phyloP scores from a whole-genome alignment of 2,888 invertebrate genomes.

The Caenorhabditis sp. region DNA sequence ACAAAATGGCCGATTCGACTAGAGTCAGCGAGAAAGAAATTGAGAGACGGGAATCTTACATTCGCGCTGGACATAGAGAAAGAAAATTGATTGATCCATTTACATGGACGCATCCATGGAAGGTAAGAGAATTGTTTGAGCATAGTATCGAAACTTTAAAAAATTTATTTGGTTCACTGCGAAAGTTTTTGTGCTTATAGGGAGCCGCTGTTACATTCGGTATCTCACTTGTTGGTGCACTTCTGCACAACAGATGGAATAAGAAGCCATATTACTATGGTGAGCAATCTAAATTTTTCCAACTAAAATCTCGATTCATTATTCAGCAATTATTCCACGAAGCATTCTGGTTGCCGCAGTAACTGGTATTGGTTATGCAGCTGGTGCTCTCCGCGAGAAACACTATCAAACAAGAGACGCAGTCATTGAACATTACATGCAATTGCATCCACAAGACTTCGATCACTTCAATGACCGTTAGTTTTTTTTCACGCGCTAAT shows the following conservation, averaged over 20 bases:
- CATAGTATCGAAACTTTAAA: too few relatives aligned
- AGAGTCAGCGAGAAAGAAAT: slow-evolving; percentile 59
- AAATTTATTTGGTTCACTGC: slow-evolving; percentile 4
- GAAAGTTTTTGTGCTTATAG: slow-evolving; percentile 6
- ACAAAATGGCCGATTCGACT: slow-evolving; percentile 60
- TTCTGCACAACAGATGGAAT: slow-evolving; percentile 59
- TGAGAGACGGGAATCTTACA: slow-evolving; percentile 56
- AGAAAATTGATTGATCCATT: slow-evolving; percentile 61
- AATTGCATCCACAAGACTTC: slow-evolving; percentile 68
- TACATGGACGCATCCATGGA: slow-evolving; percentile 65
- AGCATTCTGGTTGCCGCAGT: slow-evolving; percentile 42
- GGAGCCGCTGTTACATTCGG: slow-evolving; percentile 53
- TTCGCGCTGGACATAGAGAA: slow-evolving; percentile 54
- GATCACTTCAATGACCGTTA: slow-evolving; percentile 64
- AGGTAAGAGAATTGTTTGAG: slow-evolving; percentile 23
- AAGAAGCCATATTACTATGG: slow-evolving; percentile 68
- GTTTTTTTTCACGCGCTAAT: slow-evolving; percentile 15
- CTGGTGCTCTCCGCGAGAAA: slow-evolving; percentile 60
- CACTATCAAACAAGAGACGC: slow-evolving; percentile 66
- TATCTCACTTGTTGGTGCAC: slow-evolving; percentile 39
- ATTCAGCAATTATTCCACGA: slow-evolving; percentile 52
- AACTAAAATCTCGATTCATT: not conserved
- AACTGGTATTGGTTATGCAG: slow-evolving; percentile 55
- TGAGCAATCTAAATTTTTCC: slow-evolving; percentile 19
- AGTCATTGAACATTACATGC: slow-evolving; percentile 66